Percentiles rank a stretch among this genome's conserved stretches.
Evolutionary conservation across 2,113 vertebrate genomes (phyloP).

Genomic region (Leptodactylus fuscus): DNA sequence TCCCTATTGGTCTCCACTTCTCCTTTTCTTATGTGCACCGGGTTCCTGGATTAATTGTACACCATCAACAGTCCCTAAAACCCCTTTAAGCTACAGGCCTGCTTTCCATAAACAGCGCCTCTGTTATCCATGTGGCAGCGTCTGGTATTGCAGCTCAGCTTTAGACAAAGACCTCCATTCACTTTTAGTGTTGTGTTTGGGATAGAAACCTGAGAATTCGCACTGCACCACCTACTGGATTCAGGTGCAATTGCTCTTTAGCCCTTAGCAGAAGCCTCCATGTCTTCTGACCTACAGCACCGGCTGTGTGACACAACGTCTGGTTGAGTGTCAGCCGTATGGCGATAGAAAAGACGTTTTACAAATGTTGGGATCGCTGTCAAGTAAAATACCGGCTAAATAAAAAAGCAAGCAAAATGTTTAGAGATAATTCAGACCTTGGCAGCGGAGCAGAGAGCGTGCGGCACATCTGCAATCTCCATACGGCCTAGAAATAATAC

Average conservation of each 20-base stretch:
- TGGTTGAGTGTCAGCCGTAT: background rate
- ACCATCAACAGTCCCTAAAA: too few relatives aligned
- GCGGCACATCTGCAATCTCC: constrained; percentile 15
- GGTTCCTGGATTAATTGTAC: too few relatives aligned
- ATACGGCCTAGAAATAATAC: background rate
- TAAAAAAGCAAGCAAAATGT: constrained; percentile 14
- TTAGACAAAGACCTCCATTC: too few relatives aligned
- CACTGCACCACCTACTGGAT: background rate
- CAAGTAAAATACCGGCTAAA: constrained; percentile 22
- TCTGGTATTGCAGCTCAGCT: too few relatives aligned
- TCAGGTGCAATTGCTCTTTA: background rate
- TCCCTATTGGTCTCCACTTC: too few relatives aligned
- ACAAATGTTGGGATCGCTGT: background rate
- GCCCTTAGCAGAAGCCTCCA: background rate
- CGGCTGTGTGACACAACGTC: too few relatives aligned
- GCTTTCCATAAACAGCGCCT: too few relatives aligned
- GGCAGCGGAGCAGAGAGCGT: constrained; percentile 7
- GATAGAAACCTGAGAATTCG: background rate
- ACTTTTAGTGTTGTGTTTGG: background rate
- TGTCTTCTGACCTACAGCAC: background rate
- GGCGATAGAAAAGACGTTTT: background rate
- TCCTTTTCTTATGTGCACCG: too few relatives aligned
- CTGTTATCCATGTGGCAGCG: too few relatives aligned
- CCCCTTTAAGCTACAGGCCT: too few relatives aligned
- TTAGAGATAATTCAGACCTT: constrained; percentile 8